These are phyloP conservation scores for Lagodon rhomboides DNA, from an alignment of 2,797 vertebrate species.

Conservation along the genomic window DNA sequence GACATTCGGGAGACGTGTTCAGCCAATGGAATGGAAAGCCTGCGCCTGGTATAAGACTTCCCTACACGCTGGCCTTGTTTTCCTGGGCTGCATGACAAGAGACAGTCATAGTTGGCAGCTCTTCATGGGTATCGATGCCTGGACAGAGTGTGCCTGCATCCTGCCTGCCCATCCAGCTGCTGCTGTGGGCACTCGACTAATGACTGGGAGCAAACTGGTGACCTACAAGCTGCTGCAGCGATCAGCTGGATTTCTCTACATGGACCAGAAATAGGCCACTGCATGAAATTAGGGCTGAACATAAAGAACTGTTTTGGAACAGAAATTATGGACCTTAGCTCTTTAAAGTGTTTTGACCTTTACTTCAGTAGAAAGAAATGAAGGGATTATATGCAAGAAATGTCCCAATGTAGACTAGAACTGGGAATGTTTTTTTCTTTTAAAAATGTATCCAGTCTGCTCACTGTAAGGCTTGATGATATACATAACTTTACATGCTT, in stretches of 20 bases:
- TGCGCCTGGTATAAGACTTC: conserved; percentile 5
- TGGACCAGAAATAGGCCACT: conserved; percentile 46
- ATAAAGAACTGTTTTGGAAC: conserved; percentile 15
- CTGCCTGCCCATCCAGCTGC: conserved; percentile 38
- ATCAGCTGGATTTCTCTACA: conserved; percentile 60
- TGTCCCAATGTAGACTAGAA: background rate
- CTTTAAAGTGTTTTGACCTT: background rate
- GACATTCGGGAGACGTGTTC: conserved; percentile 31
- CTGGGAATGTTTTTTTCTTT: background rate
- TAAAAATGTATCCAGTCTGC: conserved; percentile 7
- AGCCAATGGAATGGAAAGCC: conserved; percentile 46
- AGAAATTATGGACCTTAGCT: conserved; percentile 2
- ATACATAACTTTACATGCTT: conserved; percentile 21
- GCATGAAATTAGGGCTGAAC: conserved; percentile 15
- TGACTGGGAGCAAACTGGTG: conserved; percentile 42
- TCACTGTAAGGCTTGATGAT: conserved; percentile 12
- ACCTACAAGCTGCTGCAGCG: conserved; percentile 65
- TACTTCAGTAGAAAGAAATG: background rate
- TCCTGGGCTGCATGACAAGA: conserved; percentile 16
- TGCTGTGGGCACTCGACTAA: conserved; percentile 21
- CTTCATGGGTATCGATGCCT: conserved; percentile 29
- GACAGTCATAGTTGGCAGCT: background rate
- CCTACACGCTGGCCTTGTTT: conserved; percentile 4
- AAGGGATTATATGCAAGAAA: background rate
- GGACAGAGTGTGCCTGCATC: conserved; percentile 27